Base-by-base conservation (phyloP, 2,888 invertebrate species). In the Digitonthophagus gazella region DNA sequence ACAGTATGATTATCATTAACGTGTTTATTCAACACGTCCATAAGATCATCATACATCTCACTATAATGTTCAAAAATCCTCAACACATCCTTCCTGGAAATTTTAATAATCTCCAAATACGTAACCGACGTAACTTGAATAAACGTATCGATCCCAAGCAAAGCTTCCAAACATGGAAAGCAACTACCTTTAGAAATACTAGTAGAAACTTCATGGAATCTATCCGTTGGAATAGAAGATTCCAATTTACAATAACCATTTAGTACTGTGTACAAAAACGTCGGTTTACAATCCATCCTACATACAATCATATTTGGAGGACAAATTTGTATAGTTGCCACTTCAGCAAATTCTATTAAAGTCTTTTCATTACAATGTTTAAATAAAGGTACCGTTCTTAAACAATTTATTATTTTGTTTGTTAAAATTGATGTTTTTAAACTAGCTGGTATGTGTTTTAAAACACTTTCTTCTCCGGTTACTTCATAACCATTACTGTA, bases 401-500 rank as follows among this genome's bases (percentile, higher is more conserved):
- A 54, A 11, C 71, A 69, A 1, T 58, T 54, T 2, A 68, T 58
- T 1, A 72, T 70, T 11, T 71, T 67, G 4, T 67, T 18, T 18
- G 55, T 67, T 56, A 73, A 22, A 15, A 72, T 28, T 44, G 69
- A 69, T 14, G 69, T 55, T 55, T 64, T 67, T 14, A 74, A 15
- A 54, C 72, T 70, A 15, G 19, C 54, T 0, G 74, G 67, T 0
- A 72, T 61, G 5, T 74, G 70, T 2, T 67, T 54, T 4, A 73
- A 54, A 15, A 72, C 70, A 6, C 71, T 67, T 15, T 68, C 58
- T 5, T 58, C 28, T 2, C 68, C 69, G 6, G 67, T 58, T 6
- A 69, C 56, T 22, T 69, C 65, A 15, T 19, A 69, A 65, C 69
- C 84, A 77, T 82, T 83, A 76, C 85, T 85, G 69, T 85, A 85